Base-by-base conservation (phyloP, 1,140 invertebrate species). In the Cydia splendana region DNA sequence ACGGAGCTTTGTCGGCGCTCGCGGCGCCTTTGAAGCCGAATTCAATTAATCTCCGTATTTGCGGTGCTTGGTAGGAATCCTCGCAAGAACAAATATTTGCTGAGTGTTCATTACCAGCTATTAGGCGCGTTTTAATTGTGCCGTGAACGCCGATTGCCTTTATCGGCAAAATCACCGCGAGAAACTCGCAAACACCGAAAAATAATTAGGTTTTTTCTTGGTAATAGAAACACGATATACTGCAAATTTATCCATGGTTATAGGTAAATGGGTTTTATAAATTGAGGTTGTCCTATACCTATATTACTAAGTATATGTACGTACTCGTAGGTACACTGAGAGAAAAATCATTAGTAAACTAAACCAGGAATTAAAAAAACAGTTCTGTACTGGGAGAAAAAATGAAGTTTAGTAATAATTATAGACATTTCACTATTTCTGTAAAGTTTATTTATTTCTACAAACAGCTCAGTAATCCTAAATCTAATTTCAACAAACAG, bases 31-130 rank as follows among this genome's bases (percentile, higher is more conserved):
- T 92, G 87, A 90, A 82, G 82, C 89, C 89, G 91, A 92, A 92
- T 91, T 91, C 88, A 91, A 93, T 93, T 92, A 93, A 91, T 93
- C 89, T 90, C 88, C 87, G 87, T 91, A 92, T 92, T 91, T 91
- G 89, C 88, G 82, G 81, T 77, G 75, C 82, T 77, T 75, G 86
- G 86, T 80, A 86, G 84, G 87, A 89, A 87, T 88, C 84, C 87
- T 81, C 78, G 84, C 86, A 91, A 93, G 86, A 93, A 91, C 91
- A 92, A 93, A 92, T 92, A 93, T 88, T 91, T 91, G 83, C 85
- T 75, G 85, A 87, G 82, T 81, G 81, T 88, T 91, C 88, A 90
- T 92, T 91, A 91, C 85, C 86, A 81, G 84, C 88, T 91, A 90
- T 90, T 90, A 88, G 85, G 80, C 79, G 81, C 79, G 79, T 84